Percentiles rank a stretch among this genome's conserved stretches.
Conservation (phyloP, 1,140 invertebrate genomes). For the Formica exsecta region DNA sequence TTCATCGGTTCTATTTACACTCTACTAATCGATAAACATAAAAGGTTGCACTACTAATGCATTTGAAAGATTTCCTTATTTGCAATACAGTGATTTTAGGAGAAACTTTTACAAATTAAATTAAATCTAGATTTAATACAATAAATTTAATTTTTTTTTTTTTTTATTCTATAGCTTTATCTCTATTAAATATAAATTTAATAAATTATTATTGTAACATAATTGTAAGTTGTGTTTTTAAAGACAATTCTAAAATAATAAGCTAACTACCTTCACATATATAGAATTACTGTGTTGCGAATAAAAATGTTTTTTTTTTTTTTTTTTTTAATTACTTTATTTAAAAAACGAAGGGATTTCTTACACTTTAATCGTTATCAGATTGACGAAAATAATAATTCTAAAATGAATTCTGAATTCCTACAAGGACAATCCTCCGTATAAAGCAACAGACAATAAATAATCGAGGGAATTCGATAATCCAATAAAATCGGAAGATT, state of each 20-base stretch:
- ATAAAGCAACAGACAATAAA: conserved; percentile 86
- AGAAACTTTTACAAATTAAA: conserved; percentile 15
- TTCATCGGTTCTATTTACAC: conserved; percentile 43
- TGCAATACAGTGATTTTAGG: conserved; percentile 7
- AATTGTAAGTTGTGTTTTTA: not conserved
- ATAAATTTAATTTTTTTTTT: not conserved
- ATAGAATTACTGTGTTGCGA: conserved; percentile 21
- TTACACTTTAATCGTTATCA: conserved; percentile 66
- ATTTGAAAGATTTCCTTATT: not conserved
- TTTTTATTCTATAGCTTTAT: not conserved
- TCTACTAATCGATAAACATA: conserved; percentile 23
- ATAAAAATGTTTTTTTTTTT: conserved; percentile 13
- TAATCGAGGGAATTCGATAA: conserved; percentile 74
- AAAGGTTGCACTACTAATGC: not conserved
- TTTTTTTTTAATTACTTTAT: not conserved
- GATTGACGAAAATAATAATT: conserved; percentile 69
- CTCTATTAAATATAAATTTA: conserved; percentile 25
- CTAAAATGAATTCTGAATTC: conserved; percentile 74
- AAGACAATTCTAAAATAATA: not conserved
- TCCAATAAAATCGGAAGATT: conserved; percentile 69
- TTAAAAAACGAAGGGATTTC: conserved; percentile 18
- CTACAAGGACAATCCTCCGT: conserved; percentile 81
- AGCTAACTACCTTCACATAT: not conserved
- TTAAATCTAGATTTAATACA: not conserved
- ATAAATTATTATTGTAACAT: conserved; percentile 7